Evolutionary conservation across 2,888 invertebrate genomes (phyloP), one percentile per base, ranked within the genome.

Genomic region (Athetis lepigone): DNA sequence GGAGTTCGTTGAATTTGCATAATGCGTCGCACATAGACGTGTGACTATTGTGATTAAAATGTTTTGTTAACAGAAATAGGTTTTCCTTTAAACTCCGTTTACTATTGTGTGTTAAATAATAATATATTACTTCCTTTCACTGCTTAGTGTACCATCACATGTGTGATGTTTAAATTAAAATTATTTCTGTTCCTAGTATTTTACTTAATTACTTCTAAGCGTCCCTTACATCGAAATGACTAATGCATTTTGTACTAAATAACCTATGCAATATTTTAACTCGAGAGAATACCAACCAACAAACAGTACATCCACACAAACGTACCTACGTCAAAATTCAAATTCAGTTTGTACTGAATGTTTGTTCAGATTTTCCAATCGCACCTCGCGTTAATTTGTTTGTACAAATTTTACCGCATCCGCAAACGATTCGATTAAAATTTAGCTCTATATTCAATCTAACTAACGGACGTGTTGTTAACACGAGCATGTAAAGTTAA

Each of bases 301-400:
- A 33, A 13, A 13, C 2, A 18, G 42, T 43, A 49, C 11, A 49
- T 27, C 16, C 43, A 50, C 49, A 70, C 77, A 70, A 54, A 59
- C 54, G 64, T 75, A 59, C 54, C 63, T 75, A 74, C 77, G 80
- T 81, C 85, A 84, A 81, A 85, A 87, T 86, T 85, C 84, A 88
- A 88, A 89, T 84, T 76, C 79, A 85, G 85, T 88, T 87, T 85
- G 84, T 87, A 86, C 87, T 82, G 70, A 80, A 83, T 82, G 87
- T 87, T 89, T 89, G 90, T 89, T 87, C 87, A 91, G 88, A 92
- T 92, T 92, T 92, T 83, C 90, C 90, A 88, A 90, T 90, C 85
- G 87, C 86, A 88, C 88, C 88, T 89, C 88, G 83, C 85, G 88
- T 89, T 92, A 92, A 92, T 92, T 90, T 92, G 91, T 91, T 92